A percentile compares a stretch with the other conserved stretches of the same genome.
Evolutionary conservation across 2,797 vertebrate species (phyloP).

Genomic region (Okamejei kenojei): DNA sequence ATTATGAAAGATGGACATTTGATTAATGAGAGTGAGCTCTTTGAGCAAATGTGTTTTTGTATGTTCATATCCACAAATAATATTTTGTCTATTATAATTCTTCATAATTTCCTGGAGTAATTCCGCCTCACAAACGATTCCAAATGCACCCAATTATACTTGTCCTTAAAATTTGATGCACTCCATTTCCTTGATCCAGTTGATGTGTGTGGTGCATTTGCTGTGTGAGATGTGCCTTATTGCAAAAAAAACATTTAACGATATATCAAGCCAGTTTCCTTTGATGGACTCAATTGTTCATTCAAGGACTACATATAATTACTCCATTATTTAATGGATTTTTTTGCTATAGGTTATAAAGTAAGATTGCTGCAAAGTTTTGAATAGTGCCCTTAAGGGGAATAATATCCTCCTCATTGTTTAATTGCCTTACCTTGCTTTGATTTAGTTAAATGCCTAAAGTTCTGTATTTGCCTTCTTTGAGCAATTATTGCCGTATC

Average conservation of each 20-base stretch:
- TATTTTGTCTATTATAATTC: too few relatives aligned
- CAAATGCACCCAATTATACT: not conserved
- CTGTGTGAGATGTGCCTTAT: not conserved
- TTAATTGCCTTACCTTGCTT: not conserved
- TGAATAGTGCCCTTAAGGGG: not conserved
- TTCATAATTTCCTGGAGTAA: not conserved
- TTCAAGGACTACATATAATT: not conserved
- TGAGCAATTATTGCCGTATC: not conserved
- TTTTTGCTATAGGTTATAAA: not conserved
- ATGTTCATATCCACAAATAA: not conserved
- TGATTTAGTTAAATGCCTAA: not conserved
- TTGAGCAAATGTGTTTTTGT: not conserved
- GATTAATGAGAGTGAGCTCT: not conserved
- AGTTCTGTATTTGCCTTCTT: not conserved
- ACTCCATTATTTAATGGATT: not conserved
- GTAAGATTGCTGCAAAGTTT: not conserved
- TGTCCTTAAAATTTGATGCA: not conserved
- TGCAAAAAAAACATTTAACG: not conserved
- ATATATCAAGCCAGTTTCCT: not conserved
- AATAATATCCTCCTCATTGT: not conserved
- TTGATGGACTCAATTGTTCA: not conserved
- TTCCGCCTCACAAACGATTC: not conserved
- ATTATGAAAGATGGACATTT: not conserved
- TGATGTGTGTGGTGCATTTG: not conserved
- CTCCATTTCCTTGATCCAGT: not conserved